Evolutionary conservation across 2,113 vertebrate genomes (phyloP).

Genomic region (Cariama cristata): DNA sequence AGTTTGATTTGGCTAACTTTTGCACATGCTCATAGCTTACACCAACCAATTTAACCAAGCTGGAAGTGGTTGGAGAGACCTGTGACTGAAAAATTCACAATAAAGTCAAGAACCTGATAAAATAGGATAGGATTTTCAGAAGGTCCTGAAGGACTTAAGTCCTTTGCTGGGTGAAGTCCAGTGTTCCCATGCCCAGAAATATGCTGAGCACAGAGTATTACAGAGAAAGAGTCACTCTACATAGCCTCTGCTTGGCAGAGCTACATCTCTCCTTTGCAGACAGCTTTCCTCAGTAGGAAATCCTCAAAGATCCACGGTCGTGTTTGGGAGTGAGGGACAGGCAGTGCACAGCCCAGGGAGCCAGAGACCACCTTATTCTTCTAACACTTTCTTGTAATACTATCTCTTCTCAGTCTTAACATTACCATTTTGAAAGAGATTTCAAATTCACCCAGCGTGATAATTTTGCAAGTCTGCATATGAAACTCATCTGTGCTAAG

Average conservation of each 20-base stretch:
- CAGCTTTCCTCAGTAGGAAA: neutral
- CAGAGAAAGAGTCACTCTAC: neutral
- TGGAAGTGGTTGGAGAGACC: neutral
- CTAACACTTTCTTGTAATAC: neutral
- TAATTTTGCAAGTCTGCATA: neutral
- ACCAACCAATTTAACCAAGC: neutral
- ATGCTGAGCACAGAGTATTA: neutral
- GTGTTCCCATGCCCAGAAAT: neutral
- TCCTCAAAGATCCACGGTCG: neutral
- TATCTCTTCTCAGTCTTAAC: neutral
- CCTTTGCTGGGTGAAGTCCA: neutral
- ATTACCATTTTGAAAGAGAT: neutral
- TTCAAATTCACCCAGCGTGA: neutral
- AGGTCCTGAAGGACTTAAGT: neutral
- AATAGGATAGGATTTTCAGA: neutral
- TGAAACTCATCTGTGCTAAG: neutral
- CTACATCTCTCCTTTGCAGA: neutral
- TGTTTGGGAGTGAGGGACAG: neutral
- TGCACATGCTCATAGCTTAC: accelerated
- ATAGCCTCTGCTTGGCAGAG: neutral
- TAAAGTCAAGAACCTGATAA: neutral
- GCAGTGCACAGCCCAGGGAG: neutral
- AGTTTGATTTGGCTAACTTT: neutral
- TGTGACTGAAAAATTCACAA: neutral
- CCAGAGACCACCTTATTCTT: neutral